phyloP scores from a whole-genome alignment of 2,113 vertebrate species.

The Antigone vipio region DNA sequence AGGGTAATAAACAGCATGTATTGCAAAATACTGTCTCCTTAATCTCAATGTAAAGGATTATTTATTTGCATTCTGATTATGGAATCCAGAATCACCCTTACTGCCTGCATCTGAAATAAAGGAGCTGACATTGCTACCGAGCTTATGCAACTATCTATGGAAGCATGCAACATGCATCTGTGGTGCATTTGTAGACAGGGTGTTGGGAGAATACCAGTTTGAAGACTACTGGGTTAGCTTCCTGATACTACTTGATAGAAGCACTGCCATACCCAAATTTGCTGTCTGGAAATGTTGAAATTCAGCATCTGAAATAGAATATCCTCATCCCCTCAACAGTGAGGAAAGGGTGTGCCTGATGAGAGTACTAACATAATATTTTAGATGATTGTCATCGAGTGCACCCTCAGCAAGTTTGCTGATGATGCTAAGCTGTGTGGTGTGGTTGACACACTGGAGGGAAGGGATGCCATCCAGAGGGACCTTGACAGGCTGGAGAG shows the following conservation, averaged over 20 bases:
- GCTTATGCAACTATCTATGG: background rate
- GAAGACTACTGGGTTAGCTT: background rate
- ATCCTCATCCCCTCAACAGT: rapidly evolving
- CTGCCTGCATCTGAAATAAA: background rate
- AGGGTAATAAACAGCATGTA: background rate
- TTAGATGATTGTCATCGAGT: no score
- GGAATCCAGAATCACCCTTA: background rate
- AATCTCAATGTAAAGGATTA: background rate
- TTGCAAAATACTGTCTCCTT: background rate
- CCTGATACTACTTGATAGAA: background rate
- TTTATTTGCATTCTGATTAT: background rate
- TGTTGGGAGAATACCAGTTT: background rate
- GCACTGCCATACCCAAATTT: no score
- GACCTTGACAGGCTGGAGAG: no score
- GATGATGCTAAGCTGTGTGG: no score
- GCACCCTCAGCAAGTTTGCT: no score
- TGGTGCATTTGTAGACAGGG: background rate
- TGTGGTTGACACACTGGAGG: no score
- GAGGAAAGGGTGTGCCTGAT: background rate
- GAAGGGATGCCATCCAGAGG: no score
- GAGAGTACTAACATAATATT: no score
- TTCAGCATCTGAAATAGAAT: background rate
- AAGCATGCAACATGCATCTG: rapidly evolving
- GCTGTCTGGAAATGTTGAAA: background rate
- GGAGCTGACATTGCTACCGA: background rate